Conservation (phyloP, 2,797 vertebrate genomes). For the Petrocephalus schoutedeni region DNA sequence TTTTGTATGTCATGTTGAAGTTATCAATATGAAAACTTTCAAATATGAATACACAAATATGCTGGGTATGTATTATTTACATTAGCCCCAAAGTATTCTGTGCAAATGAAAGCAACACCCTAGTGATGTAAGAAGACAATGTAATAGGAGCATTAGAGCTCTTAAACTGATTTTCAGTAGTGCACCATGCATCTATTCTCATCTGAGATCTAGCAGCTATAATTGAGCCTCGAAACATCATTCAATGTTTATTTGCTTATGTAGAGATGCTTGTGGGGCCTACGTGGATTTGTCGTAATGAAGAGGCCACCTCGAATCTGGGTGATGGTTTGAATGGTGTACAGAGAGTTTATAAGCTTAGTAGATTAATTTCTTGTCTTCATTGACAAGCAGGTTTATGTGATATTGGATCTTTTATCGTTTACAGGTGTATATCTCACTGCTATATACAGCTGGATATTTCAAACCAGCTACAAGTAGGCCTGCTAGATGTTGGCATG, state of each 20-base stretch:
- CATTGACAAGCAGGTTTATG: background rate
- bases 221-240: background rate
- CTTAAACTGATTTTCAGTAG: background rate
- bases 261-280: background rate
- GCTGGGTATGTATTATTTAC: background rate
- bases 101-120: background rate
- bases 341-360: background rate
- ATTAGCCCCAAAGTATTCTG: background rate
- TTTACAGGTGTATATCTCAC: background rate
- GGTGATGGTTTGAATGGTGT: background rate
- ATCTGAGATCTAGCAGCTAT: background rate
- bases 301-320: background rate
- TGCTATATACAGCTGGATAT: background rate
- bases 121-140: background rate
- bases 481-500: background rate
- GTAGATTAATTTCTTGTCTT: background rate
- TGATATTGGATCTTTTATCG: background rate
- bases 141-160: background rate
- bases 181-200: background rate
- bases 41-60: constrained; percentile 7
- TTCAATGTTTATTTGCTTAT: background rate
- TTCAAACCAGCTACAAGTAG: background rate
- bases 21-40: constrained; percentile 6
- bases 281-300: background rate
- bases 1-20: constrained; percentile 50